A percentile compares a stretch with the other conserved stretches of the same genome.
phyloP scores from a whole-genome alignment of 92 coral and sea anemone species.

The Porites divaricata region DNA sequence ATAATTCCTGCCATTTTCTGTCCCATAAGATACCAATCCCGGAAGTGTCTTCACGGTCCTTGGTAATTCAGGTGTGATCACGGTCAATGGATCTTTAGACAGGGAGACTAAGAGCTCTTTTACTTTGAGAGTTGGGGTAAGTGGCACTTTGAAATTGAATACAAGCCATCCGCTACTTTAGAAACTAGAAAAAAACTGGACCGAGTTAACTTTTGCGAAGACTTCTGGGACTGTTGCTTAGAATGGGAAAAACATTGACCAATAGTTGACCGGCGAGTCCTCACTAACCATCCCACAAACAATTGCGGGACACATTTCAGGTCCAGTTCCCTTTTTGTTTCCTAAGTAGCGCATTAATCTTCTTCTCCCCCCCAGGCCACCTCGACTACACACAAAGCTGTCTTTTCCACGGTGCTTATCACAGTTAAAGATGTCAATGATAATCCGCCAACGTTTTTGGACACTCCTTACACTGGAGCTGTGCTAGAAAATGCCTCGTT shows the following conservation, averaged over 20 bases:
- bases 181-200: no score
- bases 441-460: slow-evolving; percentile 81
- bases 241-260: no score
- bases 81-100: slow-evolving; percentile 84
- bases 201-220: no score
- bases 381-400: slow-evolving; percentile 88
- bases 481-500: slow-evolving; percentile 92
- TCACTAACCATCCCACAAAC: no score
- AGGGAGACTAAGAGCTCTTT: slow-evolving; percentile 80
- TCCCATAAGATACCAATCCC: slow-evolving; percentile 68
- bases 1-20: neutral
- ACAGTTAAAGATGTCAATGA: slow-evolving; percentile 88
- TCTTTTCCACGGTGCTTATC: slow-evolving; percentile 77
- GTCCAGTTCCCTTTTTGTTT: no score
- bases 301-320: no score
- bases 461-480: slow-evolving; percentile 79
- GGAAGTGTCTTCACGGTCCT: slow-evolving; percentile 73
- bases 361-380: slow-evolving; percentile 64
- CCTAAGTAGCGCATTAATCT: neutral
- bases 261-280: no score
- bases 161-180: no score
- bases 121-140: slow-evolving; percentile 88
- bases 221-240: no score
- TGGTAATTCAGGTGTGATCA: slow-evolving; percentile 73
- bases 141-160: slow-evolving; percentile 8